Percentiles rank a stretch among this genome's conserved stretches.
These are phyloP conservation scores for Harpalus rufipes DNA, from an alignment of 2,888 invertebrate genomes.

Conservation along the genomic window DNA sequence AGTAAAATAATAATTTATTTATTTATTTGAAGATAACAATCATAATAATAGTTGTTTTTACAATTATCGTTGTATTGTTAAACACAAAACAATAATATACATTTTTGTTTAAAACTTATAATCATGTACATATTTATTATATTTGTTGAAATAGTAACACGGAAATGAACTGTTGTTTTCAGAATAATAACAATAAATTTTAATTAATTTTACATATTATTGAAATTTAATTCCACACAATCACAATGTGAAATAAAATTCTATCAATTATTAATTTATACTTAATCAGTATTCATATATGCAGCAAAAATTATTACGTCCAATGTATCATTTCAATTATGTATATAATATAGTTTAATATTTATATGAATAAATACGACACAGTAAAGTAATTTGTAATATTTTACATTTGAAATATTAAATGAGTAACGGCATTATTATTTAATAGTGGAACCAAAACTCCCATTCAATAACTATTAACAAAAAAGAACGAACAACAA, in stretches of 20 bases:
- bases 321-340: neutral
- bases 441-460: neutral
- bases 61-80: too few species aligned
- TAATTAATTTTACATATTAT: constrained; percentile 19
- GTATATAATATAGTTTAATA: neutral
- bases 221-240: neutral
- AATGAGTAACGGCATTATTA: neutral
- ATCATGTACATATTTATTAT: neutral
- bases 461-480: too few species aligned
- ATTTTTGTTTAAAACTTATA: neutral
- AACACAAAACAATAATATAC: neutral
- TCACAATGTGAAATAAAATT: neutral
- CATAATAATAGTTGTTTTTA: too few species aligned
- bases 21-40: too few species aligned
- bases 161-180: neutral
- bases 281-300: neutral
- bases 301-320: neutral
- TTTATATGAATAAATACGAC: neutral
- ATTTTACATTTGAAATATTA: neutral
- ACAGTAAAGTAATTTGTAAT: neutral
- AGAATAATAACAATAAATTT: constrained; percentile 13
- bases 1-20: too few species aligned
- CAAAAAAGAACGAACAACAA: too few species aligned
- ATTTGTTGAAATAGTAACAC: constrained; percentile 1
- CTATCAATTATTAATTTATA: neutral